Evolutionary conservation across 2,113 vertebrate genomes (phyloP).

Genomic region (Anolis carolinensis): DNA sequence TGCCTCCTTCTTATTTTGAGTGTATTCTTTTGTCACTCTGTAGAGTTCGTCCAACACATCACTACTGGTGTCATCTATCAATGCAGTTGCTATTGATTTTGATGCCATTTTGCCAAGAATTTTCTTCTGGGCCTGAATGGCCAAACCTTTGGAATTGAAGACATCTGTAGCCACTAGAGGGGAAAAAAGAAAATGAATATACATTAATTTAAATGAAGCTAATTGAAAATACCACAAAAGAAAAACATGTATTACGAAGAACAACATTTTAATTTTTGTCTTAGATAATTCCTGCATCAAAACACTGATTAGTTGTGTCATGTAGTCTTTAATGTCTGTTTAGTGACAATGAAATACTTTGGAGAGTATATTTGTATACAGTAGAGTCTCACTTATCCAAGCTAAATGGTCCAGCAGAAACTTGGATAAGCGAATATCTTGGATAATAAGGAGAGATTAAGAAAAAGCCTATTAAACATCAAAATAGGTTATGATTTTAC

Average conservation of each 20-base stretch:
- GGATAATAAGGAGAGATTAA: no score
- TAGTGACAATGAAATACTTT: background rate
- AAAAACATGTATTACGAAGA: background rate
- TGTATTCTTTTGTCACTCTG: conserved; percentile 83
- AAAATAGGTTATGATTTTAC: no score
- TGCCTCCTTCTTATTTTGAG: conserved; percentile 83
- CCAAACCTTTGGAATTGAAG: conserved; percentile 88
- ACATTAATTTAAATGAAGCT: background rate
- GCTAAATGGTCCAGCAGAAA: no score
- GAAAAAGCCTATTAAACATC: no score
- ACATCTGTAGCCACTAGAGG: conserved; percentile 81
- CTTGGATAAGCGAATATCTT: no score
- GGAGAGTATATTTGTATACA: no score
- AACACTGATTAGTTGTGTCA: background rate
- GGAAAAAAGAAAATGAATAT: conserved; percentile 35
- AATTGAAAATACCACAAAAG: background rate
- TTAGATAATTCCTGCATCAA: background rate
- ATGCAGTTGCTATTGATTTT: conserved; percentile 84
- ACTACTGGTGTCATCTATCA: conserved; percentile 88
- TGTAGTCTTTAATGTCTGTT: background rate
- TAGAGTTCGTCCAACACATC: conserved; percentile 88
- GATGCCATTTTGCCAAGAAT: conserved; percentile 88
- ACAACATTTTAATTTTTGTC: background rate
- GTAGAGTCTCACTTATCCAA: no score
- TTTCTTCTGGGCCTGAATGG: conserved; percentile 89